Evolutionary conservation across 2,888 invertebrate genomes (phyloP).

Genomic region (Leptopilina drosophilae): DNA sequence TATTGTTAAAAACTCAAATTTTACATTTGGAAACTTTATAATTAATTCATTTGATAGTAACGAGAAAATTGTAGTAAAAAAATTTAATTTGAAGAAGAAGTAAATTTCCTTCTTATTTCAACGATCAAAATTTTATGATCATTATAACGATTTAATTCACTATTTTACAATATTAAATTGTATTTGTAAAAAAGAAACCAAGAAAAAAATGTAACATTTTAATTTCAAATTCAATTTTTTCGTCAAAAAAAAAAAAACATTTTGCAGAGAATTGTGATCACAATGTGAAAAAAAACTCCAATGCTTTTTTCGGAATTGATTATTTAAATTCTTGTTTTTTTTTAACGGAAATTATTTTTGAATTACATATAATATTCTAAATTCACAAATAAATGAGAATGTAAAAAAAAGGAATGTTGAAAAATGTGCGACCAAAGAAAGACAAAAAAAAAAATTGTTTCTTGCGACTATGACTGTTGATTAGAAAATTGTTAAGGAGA

Average conservation of each 20-base stretch:
- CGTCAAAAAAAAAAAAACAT: not conserved
- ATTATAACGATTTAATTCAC: no score
- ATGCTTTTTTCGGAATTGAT: slow-evolving; percentile 18
- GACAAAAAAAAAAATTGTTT: slow-evolving; percentile 13
- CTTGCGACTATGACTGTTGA: not conserved
- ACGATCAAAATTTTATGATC: no score
- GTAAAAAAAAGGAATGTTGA: slow-evolving; percentile 1
- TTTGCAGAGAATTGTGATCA: slow-evolving; percentile 16
- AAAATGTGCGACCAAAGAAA: slow-evolving; percentile 34
- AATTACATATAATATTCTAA: not conserved
- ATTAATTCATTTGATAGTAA: no score
- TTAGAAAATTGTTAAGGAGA: slow-evolving; percentile 2
- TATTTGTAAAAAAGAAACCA: no score
- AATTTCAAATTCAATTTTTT: no score
- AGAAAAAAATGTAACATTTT: not conserved
- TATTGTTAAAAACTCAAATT: no score
- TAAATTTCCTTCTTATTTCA: no score
- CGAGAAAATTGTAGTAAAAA: no score
- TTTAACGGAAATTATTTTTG: not conserved
- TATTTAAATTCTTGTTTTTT: not conserved
- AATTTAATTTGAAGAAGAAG: no score
- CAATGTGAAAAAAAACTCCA: slow-evolving; percentile 27
- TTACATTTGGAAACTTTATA: no score
- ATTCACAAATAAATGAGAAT: not conserved
- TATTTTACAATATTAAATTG: no score